Conservation (phyloP, 2,888 invertebrate genomes). For the Phortica magna region DNA sequence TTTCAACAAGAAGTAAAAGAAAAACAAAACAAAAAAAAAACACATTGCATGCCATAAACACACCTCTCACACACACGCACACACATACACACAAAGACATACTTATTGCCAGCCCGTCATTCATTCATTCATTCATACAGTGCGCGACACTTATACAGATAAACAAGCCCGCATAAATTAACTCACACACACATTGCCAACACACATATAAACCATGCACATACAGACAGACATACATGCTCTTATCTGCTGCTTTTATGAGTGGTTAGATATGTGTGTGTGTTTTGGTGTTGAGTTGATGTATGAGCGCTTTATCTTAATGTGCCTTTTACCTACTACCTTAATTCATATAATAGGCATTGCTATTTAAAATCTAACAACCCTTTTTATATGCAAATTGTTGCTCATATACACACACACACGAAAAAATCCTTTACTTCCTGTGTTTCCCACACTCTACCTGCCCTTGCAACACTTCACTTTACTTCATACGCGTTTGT, state of each 20-base stretch:
- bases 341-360: conserved; percentile 72
- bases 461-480: background rate
- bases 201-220: too few relatives aligned
- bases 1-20: conserved; percentile 52
- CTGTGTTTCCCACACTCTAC: background rate
- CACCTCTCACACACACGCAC: background rate
- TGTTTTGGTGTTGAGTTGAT: conserved; percentile 41
- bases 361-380: conserved; percentile 71
- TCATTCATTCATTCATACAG: background rate
- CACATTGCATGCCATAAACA: conserved; percentile 12
- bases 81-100: conserved; percentile 2
- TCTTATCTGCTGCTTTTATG: conserved; percentile 20
- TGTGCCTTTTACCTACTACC: conserved; percentile 54
- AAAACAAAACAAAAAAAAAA: conserved; percentile 34
- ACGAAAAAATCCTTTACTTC: background rate
- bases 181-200: conserved; percentile 53
- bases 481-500: background rate
- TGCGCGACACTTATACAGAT: conserved; percentile 28
- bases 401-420: conserved; percentile 57
- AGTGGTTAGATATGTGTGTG: conserved; percentile 29
- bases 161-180: conserved; percentile 68
- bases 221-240: conserved; percentile 32
- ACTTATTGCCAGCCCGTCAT: conserved; percentile 17
- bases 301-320: conserved; percentile 69
- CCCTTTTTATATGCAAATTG: conserved; percentile 73